Evolutionary conservation across 2,888 invertebrate species (phyloP), one percentile per base, ranked within the genome.

Genomic region (Drosophila acutilabella): DNA sequence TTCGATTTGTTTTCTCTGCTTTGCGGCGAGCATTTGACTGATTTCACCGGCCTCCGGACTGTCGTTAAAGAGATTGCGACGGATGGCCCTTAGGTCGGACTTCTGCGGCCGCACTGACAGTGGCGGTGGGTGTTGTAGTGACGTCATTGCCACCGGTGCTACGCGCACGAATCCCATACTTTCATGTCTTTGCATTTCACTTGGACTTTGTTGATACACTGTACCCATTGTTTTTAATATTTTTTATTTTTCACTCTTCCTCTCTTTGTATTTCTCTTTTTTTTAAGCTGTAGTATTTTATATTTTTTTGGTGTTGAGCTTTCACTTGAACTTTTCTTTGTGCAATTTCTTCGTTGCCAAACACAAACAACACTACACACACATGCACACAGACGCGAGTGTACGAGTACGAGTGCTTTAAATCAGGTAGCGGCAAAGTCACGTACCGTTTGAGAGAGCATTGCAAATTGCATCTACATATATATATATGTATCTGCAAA

Each of bases 321-420:
- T 80, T 85, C 73, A 80, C 80, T 71, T 57, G 40, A 73, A 77
- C 74, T 80, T 78, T 81, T 64, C 62, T 66, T 76, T 60, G 57
- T 51, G 47, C 42, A 61, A 57, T 71, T 65, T 75, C 51, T 61
- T 57, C 36, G 48, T 64, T 36, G 54, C 41, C 16, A 40, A 59
- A 51, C 33, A 51, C 50, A 66, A 53, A 59, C 48, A 66, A 53
- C 62, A 65, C 44, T 47, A 50, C 57, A 65, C 45, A 51, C 20
- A 41, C 65, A 36, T 13, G 54, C 53, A 60, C 52, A 52, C 45
- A 50, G 18, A 16, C 36, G 14, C 14, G 13, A 30, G 30, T n/a
- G 36, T 13, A 13, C 11, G 13, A 36, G 36, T 13, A 13, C 11
- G 13, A 36, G 11, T 58, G 41, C 33, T 59, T 42, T 5, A 67